Base-by-base conservation (phyloP, 2,888 invertebrate species). In the Torymus auratus region DNA sequence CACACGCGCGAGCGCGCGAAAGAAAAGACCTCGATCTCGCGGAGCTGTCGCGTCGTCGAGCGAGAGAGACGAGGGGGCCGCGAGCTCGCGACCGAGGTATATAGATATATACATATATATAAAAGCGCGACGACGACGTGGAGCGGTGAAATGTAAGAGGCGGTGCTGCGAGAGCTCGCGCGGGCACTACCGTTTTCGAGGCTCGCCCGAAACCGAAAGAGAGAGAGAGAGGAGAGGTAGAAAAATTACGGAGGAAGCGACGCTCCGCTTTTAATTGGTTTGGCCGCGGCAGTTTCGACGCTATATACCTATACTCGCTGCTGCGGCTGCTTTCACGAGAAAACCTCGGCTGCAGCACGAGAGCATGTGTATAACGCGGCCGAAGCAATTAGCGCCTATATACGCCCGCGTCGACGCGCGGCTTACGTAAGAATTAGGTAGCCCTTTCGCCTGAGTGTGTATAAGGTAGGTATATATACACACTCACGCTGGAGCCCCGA, bases 21-120 rank as follows among this genome's bases (percentile, higher is more conserved):
- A 73, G 78, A 73, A 73, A 68, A 78, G 78, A 73, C 78, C 78
- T 72, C 78, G 78, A 77, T 78, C 78, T 68, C 78, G 78, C 72
- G 78, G 67, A 73, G 72, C 69, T 77, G 77, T 70, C 65, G 78
- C 71, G 78, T 15, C 78, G 41, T 41, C 41, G 41, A 41, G 41
- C 41, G 41, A 41, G 41, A 41, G 41, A 41, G 41, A 41, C 41
- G 78, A 50, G 50, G 60, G 75, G 23, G 67, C 53, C 62, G 28
- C 73, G 62, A 23, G 60, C 71, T 28, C 2, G 11, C 58, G 70
- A 70, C 50, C 28, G 17, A 58, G n/a, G 56, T 52, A 53, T 17
- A 53, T 17, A 53, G 53, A 17, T 56, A 56, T 28, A 28, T 11
- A 56, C 2, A 52, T 55, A 14, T 68, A 55, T 68, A 15, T 13